Base-by-base conservation (phyloP, 2,113 vertebrate genomes). In the Rattus norvegicus region DNA sequence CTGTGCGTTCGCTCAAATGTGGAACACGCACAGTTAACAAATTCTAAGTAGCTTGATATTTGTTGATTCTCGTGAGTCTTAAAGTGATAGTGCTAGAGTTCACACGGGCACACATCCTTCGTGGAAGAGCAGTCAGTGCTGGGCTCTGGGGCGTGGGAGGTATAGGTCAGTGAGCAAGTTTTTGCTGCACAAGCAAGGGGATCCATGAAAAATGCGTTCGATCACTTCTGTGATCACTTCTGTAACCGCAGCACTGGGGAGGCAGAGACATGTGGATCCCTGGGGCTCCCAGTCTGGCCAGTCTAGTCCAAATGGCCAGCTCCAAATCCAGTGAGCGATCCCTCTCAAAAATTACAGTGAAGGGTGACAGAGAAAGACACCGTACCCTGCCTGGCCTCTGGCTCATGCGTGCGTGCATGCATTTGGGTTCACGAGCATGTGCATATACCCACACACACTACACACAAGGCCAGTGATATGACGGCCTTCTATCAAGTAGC, bases 1-100 rank as follows among this genome's bases (percentile, higher is more conserved):
- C 19, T 96, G 70, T 96, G 93, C 79, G 88, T 95, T 97, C 49
- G 49, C 67, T 88, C 47, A 90, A 11, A 56, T 75, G n/a, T 90
- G 36, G 76, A 86, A 92, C 77, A 79, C 56, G 10, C 54, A 36
- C 59, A 52, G 54, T 90, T 92, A 73, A n/a, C n/a, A 56, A 85
- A 16, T 39, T 77, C 28, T 77, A 63, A 79, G 36, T 76, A 93
- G 24, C 56, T 39, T 30, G 10, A 24, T 9, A 9, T 94, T 54
- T 39, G 75, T 72, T 75, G 56, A n/a, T 73, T 85, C 65, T 96
- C 1, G 12, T 97, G 63, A 36, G 43, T 93, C 65, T 63, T 93
- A 59, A 95, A 84, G 73, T 20, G 39, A 79, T 61, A 22, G 59
- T 75, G 28, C 33, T 86, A 83, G 92, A 75, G 90, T 85, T 94